Evolutionary conservation across 2,113 vertebrate species (phyloP).

Genomic region (Rhinolophus sinicus): DNA sequence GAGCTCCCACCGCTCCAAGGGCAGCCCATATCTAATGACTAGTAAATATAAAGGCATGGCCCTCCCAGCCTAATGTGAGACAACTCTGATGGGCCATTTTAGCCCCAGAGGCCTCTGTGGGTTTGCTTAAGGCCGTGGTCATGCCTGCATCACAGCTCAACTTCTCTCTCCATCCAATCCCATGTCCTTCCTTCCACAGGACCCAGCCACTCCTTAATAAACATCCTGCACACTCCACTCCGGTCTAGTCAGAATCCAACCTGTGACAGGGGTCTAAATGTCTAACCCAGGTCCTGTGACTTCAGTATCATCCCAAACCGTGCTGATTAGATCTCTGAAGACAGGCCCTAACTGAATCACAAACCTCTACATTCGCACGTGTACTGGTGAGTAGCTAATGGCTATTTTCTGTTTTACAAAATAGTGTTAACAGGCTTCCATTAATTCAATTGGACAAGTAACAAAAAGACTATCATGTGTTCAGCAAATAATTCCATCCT

Average conservation of each 20-base stretch:
- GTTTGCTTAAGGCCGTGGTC: background rate
- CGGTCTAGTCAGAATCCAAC: background rate
- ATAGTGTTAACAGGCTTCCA: background rate
- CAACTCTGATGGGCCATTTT: background rate
- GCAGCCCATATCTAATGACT: background rate
- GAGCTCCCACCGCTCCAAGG: background rate
- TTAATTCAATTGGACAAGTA: slow-evolving; percentile 57
- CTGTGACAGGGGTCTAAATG: background rate
- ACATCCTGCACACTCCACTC: background rate
- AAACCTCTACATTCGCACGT: background rate
- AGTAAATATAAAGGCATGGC: background rate
- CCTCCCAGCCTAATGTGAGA: background rate
- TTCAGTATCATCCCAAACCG: background rate
- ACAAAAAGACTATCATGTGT: slow-evolving; percentile 27
- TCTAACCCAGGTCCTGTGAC: background rate
- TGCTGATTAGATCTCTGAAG: background rate
- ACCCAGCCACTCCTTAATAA: background rate
- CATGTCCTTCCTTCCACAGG: too few relatives aligned
- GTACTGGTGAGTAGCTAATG: background rate
- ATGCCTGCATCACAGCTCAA: background rate
- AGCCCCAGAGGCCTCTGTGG: too few relatives aligned
- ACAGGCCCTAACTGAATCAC: background rate
- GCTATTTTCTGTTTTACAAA: slow-evolving; percentile 44
- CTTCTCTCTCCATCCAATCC: background rate
- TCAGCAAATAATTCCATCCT: slow-evolving; percentile 46